Percentiles rank a stretch among this genome's conserved stretches.
Evolutionary conservation across 2,113 vertebrate genomes (phyloP).

Genomic region (Mola mola): DNA sequence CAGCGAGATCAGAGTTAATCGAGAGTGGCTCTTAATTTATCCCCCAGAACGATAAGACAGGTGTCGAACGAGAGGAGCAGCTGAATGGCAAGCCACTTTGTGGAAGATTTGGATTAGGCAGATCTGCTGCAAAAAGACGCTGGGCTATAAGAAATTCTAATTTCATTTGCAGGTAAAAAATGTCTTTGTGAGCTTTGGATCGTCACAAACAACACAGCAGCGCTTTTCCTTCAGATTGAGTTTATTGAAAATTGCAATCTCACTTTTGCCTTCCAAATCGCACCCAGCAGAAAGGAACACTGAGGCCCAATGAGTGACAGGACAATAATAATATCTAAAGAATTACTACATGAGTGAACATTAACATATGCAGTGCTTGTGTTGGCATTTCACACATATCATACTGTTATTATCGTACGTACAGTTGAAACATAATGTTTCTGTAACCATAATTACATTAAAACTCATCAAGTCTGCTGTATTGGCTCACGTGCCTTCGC

Average conservation of each 20-base stretch:
- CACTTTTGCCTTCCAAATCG: conserved; percentile 53
- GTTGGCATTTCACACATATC: conserved; percentile 54
- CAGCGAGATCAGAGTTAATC: conserved; percentile 40
- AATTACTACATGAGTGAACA: conserved; percentile 4
- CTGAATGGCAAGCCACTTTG: conserved; percentile 18
- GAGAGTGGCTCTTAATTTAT: conserved; percentile 34
- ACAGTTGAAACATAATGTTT: too few species aligned
- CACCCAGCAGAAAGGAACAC: conserved; percentile 44
- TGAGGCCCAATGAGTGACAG: too few species aligned
- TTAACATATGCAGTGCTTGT: conserved; percentile 23
- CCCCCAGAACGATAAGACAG: conserved; percentile 25
- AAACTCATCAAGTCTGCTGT: too few species aligned
- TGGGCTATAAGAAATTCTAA: background rate
- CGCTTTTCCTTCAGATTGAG: conserved; percentile 46
- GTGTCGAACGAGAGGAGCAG: conserved; percentile 27
- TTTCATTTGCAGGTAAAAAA: conserved; percentile 2
- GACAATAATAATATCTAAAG: conserved; percentile 8
- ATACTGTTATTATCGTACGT: too few species aligned
- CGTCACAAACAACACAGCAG: background rate
- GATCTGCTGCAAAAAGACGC: conserved; percentile 17
- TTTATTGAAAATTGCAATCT: conserved; percentile 79
- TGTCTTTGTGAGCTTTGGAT: background rate
- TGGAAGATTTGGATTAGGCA: conserved; percentile 34
- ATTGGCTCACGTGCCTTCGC: too few species aligned
- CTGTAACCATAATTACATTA: too few species aligned